Evolutionary conservation across 2,888 invertebrate species (phyloP), one percentile per base, ranked within the genome.

Genomic region (Drosophila nigritarsus): DNA sequence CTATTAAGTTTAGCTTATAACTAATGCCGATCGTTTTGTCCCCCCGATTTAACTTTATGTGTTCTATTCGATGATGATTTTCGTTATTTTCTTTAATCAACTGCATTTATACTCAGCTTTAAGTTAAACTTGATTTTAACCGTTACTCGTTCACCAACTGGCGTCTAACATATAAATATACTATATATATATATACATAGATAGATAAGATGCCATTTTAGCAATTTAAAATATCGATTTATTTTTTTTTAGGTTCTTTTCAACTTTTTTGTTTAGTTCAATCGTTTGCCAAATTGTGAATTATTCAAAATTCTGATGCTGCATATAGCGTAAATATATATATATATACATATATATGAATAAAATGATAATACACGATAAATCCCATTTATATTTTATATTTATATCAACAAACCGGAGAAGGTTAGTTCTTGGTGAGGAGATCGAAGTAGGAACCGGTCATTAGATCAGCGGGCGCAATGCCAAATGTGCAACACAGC

Each of bases 361-460:
- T 3, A 54, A 48, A 49, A 15, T 50, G 2, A 15, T 15, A 45
- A 59, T 45, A 24, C n/a, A 45, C 24, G 45, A 45, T 24, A 45
- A 24, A 45, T 45, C 8, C 2, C 4, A 45, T 24, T 24, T 24
- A 15, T 15, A 20, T 15, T 45, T 7, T 8, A 18, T 51, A 34
- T 51, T 51, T 32, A 0, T 8, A 60, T 60, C 9, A 29, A 34
- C 38, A 55, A 11, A 2, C n/a, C 3, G 18, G 2, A 8, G n/a
- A n/a, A n/a, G 38, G 20, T 34, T 45, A 58, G 42, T 5, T 38
- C 30, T 72, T 59, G 8, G 45, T 66, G 20, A 91, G 59, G 5
- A 83, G 90, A 91, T 95, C 95, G 87, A 95, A 93, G 87, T 96
- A 96, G 0, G 95, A 94, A 3, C 94, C 94, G 13, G 93, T 91